Base-by-base conservation (phyloP, 2,888 invertebrate species). In the Macrosoma leucophasiata region DNA sequence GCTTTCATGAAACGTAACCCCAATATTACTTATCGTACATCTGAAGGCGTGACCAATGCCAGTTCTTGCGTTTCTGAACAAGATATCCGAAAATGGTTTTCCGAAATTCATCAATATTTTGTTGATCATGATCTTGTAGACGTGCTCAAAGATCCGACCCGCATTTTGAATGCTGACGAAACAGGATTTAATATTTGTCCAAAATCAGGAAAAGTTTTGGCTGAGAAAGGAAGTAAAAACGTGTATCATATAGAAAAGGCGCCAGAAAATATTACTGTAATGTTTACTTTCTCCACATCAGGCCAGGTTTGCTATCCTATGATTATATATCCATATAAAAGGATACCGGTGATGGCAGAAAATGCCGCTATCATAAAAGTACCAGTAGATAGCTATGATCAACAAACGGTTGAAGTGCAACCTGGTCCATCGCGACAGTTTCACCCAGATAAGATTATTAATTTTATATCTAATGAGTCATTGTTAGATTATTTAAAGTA, bases 281-380 rank as follows among this genome's bases (percentile, higher is more conserved):
- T 55, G 50, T 49, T 55, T 34, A 48, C 49, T 4, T 55, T 54
- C 26, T 50, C 50, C 18, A 53, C 52, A 35, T 33, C 31, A 33
- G 54, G 52, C 22, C 19, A 27, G 17, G 38, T 38, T 11, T 49
- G 46, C 32, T 39, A 34, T 25, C 49, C 52, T 13, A 53, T 50
- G 51, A 31, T 55, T 29, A 45, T 56, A 12, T 55, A 41, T 29
- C 43, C 44, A 18, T 52, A 55, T 21, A 39, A 52, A 29, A 39
- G 46, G 46, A 50, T 60, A 13, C 50, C 52, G n/a, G n/a, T n/a
- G n/a, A n/a, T n/a, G n/a, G n/a, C n/a, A n/a, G n/a, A n/a, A n/a
- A n/a, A n/a, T n/a, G n/a, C n/a, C n/a, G n/a, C n/a, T n/a, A n/a
- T n/a, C n/a, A n/a, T n/a, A n/a, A n/a, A n/a, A n/a, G n/a, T n/a